phyloP scores from a whole-genome alignment of 2,797 vertebrate species.

The Chelidonichthys spinosus region DNA sequence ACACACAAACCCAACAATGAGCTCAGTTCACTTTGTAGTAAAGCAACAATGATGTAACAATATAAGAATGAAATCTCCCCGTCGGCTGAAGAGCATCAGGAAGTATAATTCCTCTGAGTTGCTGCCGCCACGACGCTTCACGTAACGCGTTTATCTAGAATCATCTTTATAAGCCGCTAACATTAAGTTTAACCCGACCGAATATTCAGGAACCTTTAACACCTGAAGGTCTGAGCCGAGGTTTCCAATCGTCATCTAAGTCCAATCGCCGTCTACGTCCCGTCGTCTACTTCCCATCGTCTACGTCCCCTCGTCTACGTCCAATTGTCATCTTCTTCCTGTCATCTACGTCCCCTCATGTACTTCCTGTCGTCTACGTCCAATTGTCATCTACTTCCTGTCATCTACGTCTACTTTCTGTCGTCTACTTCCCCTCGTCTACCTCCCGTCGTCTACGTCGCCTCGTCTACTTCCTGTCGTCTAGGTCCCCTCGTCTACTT shows the following conservation, averaged over 20 bases:
- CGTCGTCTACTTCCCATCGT: background rate
- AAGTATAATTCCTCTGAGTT: constrained; percentile 10
- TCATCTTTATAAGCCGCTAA: background rate
- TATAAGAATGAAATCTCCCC: background rate
- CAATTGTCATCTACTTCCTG: background rate
- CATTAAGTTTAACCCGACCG: background rate
- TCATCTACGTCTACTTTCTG: background rate
- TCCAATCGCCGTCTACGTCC: background rate
- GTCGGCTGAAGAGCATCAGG: background rate
- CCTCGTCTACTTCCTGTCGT: too few relatives aligned
- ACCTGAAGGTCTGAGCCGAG: background rate
- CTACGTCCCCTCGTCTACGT: background rate
- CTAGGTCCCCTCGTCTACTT: background rate
- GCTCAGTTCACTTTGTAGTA: constrained; percentile 1
- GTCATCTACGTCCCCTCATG: background rate
- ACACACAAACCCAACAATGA: background rate
- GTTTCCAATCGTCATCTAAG: too few relatives aligned
- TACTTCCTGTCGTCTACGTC: too few relatives aligned
- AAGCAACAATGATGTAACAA: background rate
- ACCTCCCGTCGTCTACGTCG: background rate
- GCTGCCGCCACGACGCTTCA: background rate
- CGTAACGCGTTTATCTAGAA: background rate
- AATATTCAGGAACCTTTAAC: background rate
- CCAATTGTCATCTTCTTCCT: background rate
- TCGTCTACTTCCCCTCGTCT: too few relatives aligned